A percentile compares a stretch with the other conserved stretches of the same genome.
Conservation (phyloP, 2,888 invertebrate species). For the Pristionchus entomophagus region DNA sequence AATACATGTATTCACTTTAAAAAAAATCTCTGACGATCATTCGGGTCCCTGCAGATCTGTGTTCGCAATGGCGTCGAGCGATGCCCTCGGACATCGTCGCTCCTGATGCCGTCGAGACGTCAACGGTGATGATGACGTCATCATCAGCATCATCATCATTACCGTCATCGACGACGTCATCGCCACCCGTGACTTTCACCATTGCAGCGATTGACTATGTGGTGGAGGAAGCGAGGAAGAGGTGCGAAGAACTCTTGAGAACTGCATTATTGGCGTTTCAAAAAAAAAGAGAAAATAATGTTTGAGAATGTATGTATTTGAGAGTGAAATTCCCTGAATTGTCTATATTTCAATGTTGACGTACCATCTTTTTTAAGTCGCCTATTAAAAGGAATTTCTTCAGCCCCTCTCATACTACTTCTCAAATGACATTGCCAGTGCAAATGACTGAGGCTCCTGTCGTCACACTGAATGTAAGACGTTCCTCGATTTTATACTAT, state of each 20-base stretch:
- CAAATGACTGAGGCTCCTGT: conserved; percentile 15
- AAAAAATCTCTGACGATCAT: neutral
- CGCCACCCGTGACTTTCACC: neutral
- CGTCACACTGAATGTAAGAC: conserved; percentile 7
- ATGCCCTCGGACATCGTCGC: conserved; percentile 16
- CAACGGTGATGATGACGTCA: neutral
- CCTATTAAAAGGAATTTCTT: no score
- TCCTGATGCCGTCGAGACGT: neutral
- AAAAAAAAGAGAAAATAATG: no score
- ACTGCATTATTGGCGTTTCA: no score
- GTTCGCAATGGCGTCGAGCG: conserved; percentile 20
- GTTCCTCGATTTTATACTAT: no score
- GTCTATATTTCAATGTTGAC: no score
- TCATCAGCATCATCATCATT: neutral
- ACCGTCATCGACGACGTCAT: neutral
- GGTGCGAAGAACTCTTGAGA: neutral
- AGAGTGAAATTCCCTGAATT: no score
- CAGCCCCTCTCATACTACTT: neutral
- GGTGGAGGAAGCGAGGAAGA: neutral
- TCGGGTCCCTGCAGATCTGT: neutral
- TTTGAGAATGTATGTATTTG: no score
- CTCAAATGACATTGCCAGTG: neutral
- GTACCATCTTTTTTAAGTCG: no score
- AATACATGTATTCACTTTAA: neutral
- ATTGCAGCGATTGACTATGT: neutral